These are phyloP conservation scores for Drosophila rubida DNA, from an alignment of 2,888 invertebrate species.

Conservation along the genomic window DNA sequence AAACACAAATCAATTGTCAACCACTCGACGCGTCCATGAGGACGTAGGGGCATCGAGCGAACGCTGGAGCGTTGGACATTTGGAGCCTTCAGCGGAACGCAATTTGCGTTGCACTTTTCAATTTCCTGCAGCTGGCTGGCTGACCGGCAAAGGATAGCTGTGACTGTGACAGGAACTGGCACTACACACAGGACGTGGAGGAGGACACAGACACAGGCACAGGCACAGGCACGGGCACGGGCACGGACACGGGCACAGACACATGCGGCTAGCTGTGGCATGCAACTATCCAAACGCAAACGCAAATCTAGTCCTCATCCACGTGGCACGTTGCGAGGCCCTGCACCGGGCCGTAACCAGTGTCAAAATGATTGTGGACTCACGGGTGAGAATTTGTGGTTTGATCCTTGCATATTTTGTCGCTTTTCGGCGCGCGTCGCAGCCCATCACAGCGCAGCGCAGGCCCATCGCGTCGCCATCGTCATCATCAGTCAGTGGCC, in stretches of 20 bases:
- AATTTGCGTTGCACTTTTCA: slow-evolving; percentile 78
- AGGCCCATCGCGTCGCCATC: background rate
- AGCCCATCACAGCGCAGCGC: background rate
- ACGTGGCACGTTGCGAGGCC: background rate
- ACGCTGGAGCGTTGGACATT: slow-evolving; percentile 17
- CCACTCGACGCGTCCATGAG: slow-evolving; percentile 62
- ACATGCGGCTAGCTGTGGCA: slow-evolving; percentile 54
- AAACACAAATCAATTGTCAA: slow-evolving; percentile 80
- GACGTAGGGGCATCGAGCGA: slow-evolving; percentile 21
- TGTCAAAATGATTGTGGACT: slow-evolving; percentile 81
- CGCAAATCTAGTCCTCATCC: slow-evolving; percentile 72
- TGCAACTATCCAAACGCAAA: slow-evolving; percentile 77
- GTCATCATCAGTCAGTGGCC: slow-evolving; percentile 51
- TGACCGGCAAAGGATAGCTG: slow-evolving; percentile 37
- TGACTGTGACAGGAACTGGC: slow-evolving; percentile 17
- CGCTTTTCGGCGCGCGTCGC: slow-evolving; percentile 57
- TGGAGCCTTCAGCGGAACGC: slow-evolving; percentile 66
- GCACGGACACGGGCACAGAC: slow-evolving; percentile 24
- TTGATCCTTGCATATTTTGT: slow-evolving; percentile 80
- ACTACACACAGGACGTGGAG: slow-evolving; percentile 25
- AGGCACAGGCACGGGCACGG: slow-evolving; percentile 22
- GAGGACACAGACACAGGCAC: slow-evolving; percentile 42
- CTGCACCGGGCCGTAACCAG: slow-evolving; percentile 61
- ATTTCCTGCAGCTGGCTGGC: slow-evolving; percentile 64
- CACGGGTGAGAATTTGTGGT: slow-evolving; percentile 80